phyloP scores from a whole-genome alignment of 1,140 invertebrate species.

The Forficula auricularia region DNA sequence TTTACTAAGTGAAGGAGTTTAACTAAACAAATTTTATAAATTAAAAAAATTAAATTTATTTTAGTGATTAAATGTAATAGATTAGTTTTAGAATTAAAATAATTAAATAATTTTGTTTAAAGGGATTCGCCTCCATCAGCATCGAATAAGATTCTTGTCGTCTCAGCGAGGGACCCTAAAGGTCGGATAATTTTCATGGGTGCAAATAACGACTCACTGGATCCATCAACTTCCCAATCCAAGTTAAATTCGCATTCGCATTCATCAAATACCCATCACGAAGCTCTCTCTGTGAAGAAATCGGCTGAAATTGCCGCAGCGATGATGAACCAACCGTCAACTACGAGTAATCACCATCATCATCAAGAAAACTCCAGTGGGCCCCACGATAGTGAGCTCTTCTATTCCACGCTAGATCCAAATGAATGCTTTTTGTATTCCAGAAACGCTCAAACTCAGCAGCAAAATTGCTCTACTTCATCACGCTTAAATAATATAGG shows the following conservation, averaged over 20 bases:
- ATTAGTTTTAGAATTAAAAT: no score
- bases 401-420: constrained; percentile 20
- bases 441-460: constrained; percentile 24
- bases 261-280: constrained; percentile 29
- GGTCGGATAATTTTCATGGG: constrained; percentile 26
- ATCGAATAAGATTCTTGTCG: constrained; percentile 29
- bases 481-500: constrained; percentile 12
- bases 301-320: constrained; percentile 71
- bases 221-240: no score
- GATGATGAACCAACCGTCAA: constrained; percentile 48
- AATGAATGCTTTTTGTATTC: constrained; percentile 14
- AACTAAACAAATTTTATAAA: no score
- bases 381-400: constrained; percentile 12
- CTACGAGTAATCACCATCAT: constrained; percentile 18
- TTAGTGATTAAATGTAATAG: no score
- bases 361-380: background rate
- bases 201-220: no score
- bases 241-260: no score
- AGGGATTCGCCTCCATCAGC: no score
- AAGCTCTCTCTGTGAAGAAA: constrained; percentile 68
- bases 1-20: no score
- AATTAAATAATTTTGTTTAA: no score
- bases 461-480: constrained; percentile 15
- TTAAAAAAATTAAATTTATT: no score
- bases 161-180: constrained; percentile 34